Percentiles rank a stretch among this genome's conserved stretches.
phyloP scores from a whole-genome alignment of 2,113 vertebrate genomes.

The Sturnus vulgaris region DNA sequence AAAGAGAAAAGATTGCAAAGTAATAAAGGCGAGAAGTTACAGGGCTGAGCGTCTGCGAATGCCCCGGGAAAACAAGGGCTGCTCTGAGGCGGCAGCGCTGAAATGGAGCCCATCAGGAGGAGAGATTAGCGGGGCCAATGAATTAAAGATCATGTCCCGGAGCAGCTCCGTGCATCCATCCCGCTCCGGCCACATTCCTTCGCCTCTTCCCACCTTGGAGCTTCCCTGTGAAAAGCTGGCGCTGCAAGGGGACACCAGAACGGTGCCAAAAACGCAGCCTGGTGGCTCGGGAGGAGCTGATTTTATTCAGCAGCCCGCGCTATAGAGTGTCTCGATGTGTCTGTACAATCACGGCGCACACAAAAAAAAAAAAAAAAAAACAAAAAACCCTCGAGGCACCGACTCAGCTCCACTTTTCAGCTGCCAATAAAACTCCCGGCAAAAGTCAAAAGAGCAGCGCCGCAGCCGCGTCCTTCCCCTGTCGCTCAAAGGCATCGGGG shows the following conservation, averaged over 20 bases:
- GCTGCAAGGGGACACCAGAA: not conserved
- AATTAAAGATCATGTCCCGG: not conserved
- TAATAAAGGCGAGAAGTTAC: not conserved
- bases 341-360: not conserved
- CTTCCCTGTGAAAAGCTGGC: not conserved
- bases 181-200: not conserved
- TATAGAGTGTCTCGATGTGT: conserved; percentile 21
- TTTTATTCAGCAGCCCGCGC: not conserved
- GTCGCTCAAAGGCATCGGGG: conserved; percentile 12
- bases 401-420: conserved; percentile 42
- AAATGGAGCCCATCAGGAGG: not conserved
- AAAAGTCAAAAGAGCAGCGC: conserved; percentile 53
- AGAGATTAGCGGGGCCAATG: conserved; percentile 7
- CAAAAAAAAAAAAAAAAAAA: not conserved
- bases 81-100: not conserved
- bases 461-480: not conserved
- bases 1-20: not conserved
- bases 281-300: not conserved
- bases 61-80: not conserved
- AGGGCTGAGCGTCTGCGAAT: not conserved
- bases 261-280: not conserved
- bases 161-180: not conserved
- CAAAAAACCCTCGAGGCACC: not conserved
- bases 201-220: not conserved
- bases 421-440: conserved; percentile 43